Base-by-base conservation (phyloP, 1,140 invertebrate species). In the Riptortus pedestris region DNA sequence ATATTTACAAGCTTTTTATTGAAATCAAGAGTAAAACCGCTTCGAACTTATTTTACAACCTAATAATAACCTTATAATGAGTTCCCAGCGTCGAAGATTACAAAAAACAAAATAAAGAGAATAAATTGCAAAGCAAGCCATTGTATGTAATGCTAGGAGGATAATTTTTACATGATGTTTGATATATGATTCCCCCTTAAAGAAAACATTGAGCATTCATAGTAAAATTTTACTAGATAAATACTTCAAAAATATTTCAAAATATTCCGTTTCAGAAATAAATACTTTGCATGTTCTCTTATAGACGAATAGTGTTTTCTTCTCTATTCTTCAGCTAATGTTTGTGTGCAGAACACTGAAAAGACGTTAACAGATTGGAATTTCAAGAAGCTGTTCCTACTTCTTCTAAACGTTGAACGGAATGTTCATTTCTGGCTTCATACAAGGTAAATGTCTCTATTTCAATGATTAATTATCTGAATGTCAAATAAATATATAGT, bases 261-360 rank as follows among this genome's bases (percentile, higher is more conserved):
- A n/a, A 38, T 7, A 38, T 7, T 38, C 31, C 5, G 5, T 38
- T 38, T 14, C 31, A 7, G 5, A 14, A 7, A 14, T 14, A 7
- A 38, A 38, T 38, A 7, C 5, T 14, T 38, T 38, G 14, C 31
- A 38, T 38, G 31, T 38, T 38, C 31, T 38, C 14, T 38, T 38
- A 38, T 38, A 7, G 31, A 7, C 14, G 5, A 7, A 7, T 38
- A 7, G 5, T 7, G 14, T 38, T 38, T 55, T 55, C 20, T 55
- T 4, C 22, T 47, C 45, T 55, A 24, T 24, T 55, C 51, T 27
- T 26, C 51, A 55, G 51, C 24, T 55, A 55, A 22, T 55, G 24
- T 55, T 55, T 55, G 51, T 55, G 51, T 55, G 51, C 51, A 26
- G 51, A 55, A 12, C 24, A 24, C 22, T 55, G 51, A 22, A 4